Evolutionary conservation across 2,797 vertebrate genomes (phyloP).

Genomic region (Menidia menidia): DNA sequence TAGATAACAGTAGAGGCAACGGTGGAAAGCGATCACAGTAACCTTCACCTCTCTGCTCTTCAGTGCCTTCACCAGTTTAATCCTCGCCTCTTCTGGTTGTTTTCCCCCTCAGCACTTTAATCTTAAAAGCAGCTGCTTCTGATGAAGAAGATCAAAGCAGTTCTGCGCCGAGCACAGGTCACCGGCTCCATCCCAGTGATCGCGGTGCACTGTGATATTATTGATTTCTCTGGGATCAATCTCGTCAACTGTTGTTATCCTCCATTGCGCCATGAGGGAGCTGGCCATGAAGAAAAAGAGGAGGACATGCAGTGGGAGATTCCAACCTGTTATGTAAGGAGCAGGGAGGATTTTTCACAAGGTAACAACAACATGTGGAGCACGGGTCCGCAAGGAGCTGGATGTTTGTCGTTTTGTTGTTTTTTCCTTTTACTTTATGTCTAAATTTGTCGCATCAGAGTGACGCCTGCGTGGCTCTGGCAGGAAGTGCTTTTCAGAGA

Average conservation of each 20-base stretch:
- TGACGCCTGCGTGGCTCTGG: constrained; percentile 54
- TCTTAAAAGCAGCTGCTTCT: constrained; percentile 67
- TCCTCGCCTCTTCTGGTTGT: constrained; percentile 43
- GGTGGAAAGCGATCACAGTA: constrained; percentile 34
- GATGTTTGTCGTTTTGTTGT: constrained; percentile 3
- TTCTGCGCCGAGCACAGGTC: constrained; percentile 59
- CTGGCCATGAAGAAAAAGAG: constrained; percentile 37
- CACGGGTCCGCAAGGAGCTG: constrained; percentile 36
- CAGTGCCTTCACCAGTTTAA: constrained; percentile 26
- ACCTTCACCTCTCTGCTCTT: constrained; percentile 59
- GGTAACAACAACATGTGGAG: constrained; percentile 52
- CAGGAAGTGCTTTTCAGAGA: constrained; percentile 61
- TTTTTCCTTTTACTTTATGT: constrained; percentile 29
- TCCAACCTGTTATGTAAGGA: constrained; percentile 61
- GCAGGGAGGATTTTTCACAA: constrained; percentile 44
- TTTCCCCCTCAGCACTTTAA: constrained; percentile 66
- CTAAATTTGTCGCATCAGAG: constrained; percentile 55
- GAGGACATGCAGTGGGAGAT: constrained; percentile 47
- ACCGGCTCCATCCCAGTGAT: constrained; percentile 65
- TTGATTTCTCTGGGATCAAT: constrained; percentile 71
- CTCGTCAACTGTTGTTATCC: constrained; percentile 45
- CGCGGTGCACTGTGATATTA: constrained; percentile 56
- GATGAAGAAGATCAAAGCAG: constrained; percentile 76
- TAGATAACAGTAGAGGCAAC: constrained; percentile 32
- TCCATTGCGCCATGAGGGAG: constrained; percentile 46